Evolutionary conservation across 2,888 invertebrate species (phyloP).

Genomic region (Heteromyza rotundicornis): DNA sequence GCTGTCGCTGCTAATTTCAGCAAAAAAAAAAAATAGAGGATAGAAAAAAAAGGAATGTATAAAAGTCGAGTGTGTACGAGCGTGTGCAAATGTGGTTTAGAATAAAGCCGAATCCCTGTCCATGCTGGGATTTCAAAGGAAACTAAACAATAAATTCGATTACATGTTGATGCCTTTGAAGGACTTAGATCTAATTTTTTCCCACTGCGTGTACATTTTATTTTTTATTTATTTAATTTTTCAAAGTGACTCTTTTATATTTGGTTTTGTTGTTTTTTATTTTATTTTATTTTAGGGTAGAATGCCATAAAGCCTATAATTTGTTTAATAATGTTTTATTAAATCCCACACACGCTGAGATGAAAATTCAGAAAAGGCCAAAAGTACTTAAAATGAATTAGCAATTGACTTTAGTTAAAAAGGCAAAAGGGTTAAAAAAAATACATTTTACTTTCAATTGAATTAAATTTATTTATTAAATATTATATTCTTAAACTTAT

Average conservation of each 20-base stretch:
- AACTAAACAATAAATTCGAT: slow-evolving; percentile 48
- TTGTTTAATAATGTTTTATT: too few relatives aligned
- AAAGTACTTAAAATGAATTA: too few relatives aligned
- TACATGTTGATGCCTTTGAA: slow-evolving; percentile 24
- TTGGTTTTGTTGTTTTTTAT: too few relatives aligned
- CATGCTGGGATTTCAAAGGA: slow-evolving; percentile 28
- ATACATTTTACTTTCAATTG: too few relatives aligned
- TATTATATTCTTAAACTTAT: too few relatives aligned
- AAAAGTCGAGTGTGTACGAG: slow-evolving; percentile 44
- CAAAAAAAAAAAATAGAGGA: slow-evolving; percentile 4
- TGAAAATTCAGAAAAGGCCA: too few relatives aligned
- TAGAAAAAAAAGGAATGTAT: neutral
- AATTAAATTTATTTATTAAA: too few relatives aligned
- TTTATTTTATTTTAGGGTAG: too few relatives aligned
- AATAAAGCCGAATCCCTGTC: neutral
- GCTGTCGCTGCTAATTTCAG: slow-evolving; percentile 46
- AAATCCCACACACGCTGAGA: too few relatives aligned
- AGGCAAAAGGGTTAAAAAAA: too few relatives aligned
- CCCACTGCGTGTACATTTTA: slow-evolving; percentile 31
- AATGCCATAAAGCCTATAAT: too few relatives aligned
- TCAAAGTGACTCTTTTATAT: neutral
- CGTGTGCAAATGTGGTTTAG: slow-evolving; percentile 48
- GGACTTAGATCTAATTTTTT: slow-evolving; percentile 19
- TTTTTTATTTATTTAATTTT: neutral
- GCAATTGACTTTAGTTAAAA: too few relatives aligned